A percentile compares a stretch with the other conserved stretches of the same genome.
phyloP scores from a whole-genome alignment of 2,888 invertebrate genomes.

The Danaus chrysippus region DNA sequence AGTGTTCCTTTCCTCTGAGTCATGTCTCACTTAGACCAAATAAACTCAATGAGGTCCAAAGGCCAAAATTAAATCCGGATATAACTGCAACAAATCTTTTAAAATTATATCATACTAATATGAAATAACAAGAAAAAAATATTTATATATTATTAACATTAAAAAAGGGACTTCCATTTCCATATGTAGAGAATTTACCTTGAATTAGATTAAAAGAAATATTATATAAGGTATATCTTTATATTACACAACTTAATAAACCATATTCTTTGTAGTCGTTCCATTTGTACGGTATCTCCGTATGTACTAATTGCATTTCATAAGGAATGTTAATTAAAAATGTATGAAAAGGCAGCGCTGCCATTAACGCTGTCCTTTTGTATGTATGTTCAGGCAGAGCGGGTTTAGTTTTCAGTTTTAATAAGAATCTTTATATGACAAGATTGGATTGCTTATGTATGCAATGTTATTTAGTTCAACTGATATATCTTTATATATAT shows the following conservation, averaged over 20 bases:
- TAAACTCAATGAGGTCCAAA: constrained; percentile 51
- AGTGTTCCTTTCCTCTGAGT: constrained; percentile 66
- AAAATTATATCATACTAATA: background rate
- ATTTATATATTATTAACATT: no score
- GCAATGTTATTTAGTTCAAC: no score
- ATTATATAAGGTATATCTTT: background rate
- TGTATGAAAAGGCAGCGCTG: background rate
- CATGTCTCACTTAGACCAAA: constrained; percentile 43
- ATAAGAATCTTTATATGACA: background rate
- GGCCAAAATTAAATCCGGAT: constrained; percentile 56
- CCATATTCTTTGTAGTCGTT: background rate
- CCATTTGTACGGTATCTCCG: constrained; percentile 1
- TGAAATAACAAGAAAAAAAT: background rate
- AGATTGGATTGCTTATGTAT: no score
- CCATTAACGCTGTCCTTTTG: background rate
- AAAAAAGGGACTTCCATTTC: no score
- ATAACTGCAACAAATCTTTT: constrained; percentile 44
- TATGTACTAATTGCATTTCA: constrained; percentile 2
- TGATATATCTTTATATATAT: no score
- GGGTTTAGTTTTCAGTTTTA: background rate
- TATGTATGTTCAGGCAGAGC: background rate
- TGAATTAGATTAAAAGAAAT: no score
- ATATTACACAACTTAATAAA: background rate
- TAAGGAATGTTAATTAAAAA: background rate
- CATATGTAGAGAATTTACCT: no score